Evolutionary conservation across 1,140 invertebrate species (phyloP), one percentile per base, ranked within the genome.

Genomic region (Adelges cooleyi): DNA sequence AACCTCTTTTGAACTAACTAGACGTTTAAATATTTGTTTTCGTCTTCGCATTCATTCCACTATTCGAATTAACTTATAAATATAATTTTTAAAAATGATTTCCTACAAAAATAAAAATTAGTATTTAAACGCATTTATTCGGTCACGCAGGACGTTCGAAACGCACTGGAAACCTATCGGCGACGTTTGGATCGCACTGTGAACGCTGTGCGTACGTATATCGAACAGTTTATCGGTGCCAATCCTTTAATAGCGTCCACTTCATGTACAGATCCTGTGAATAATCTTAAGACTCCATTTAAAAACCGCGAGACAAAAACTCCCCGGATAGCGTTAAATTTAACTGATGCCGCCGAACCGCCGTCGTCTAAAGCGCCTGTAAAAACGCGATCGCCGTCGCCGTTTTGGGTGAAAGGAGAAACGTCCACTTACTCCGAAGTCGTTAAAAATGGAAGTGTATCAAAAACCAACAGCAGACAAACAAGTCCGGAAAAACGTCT

Each of bases 341-440:
- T 27, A 27, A 33, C 29, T 33, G 40, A 44, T 11, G 3, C 5
- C 5, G 20, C 42, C n/a, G 56, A 29, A 11, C 20, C 10, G 1
- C 4, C 18, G 1, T 25, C 6, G 15, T 18, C 29, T 6, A n/a
- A 22, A 54, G n/a, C n/a, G 2, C n/a, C 10, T 15, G 48, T 53
- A 29, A 40, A 18, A 46, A 67, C 27, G 10, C 36, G 84, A 67
- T 86, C 85, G 3, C 79, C 80, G 13, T 86, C 85, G 74, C 86
- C 85, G 15, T 80, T 86, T 67, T 88, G 85, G 85, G 71, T 77
- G 9, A 83, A 84, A 0, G 86, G 85, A 29, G 84, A 83, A 11
- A 82, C 82, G 13, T 81, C 86, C 27, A 67, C 69, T 2, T 89
- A 89, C 72, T 86, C 87, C 6, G 86, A 89, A 73, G 84, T 90